These are phyloP conservation scores for Patella pellucida DNA, from an alignment of 2,888 invertebrate genomes.

Conservation along the genomic window DNA sequence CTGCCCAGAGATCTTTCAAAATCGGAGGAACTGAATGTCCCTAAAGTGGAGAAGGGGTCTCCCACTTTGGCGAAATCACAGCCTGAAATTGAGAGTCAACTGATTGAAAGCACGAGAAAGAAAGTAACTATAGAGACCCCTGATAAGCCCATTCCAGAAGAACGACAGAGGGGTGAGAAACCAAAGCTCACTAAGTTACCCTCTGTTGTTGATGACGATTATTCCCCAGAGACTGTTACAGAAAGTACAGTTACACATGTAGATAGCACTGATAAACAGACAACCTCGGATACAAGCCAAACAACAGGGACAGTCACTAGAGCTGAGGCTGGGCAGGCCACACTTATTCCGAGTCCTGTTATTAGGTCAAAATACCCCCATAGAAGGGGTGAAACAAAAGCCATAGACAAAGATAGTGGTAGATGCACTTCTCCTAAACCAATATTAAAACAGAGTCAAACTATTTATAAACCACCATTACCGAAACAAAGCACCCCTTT, in stretches of 20 bases:
- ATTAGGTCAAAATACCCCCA: slow-evolving; percentile 11
- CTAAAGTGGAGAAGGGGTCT: slow-evolving; percentile 44
- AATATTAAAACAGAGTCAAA: slow-evolving; percentile 10
- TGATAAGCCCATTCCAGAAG: slow-evolving; percentile 54
- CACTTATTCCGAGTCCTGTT: slow-evolving; percentile 8
- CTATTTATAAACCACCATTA: slow-evolving; percentile 34
- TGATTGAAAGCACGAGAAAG: slow-evolving; percentile 15
- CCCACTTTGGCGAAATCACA: slow-evolving; percentile 37
- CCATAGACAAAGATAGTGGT: slow-evolving; percentile 1
- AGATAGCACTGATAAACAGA: slow-evolving; percentile 14
- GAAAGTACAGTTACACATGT: slow-evolving; percentile 33
- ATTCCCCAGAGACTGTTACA: slow-evolving; percentile 43
- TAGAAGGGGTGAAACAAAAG: slow-evolving; percentile 7
- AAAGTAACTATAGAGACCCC: slow-evolving; percentile 50
- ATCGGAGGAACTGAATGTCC: slow-evolving; percentile 42
- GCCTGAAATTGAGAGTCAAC: slow-evolving; percentile 16
- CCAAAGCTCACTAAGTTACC: slow-evolving; percentile 29
- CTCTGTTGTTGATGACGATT: slow-evolving; percentile 34
- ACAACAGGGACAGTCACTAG: slow-evolving; percentile 5
- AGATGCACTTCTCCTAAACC: slow-evolving; percentile 10
- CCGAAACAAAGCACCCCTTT: slow-evolving; percentile 36
- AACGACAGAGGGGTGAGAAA: slow-evolving; percentile 26
- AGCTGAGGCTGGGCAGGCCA: slow-evolving; percentile 10
- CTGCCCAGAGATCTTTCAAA: slow-evolving; percentile 48
- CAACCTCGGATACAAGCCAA: slow-evolving; percentile 5